These are phyloP conservation scores for Poecilia velifera DNA, from an alignment of 2,797 vertebrate genomes.

Conservation along the genomic window DNA sequence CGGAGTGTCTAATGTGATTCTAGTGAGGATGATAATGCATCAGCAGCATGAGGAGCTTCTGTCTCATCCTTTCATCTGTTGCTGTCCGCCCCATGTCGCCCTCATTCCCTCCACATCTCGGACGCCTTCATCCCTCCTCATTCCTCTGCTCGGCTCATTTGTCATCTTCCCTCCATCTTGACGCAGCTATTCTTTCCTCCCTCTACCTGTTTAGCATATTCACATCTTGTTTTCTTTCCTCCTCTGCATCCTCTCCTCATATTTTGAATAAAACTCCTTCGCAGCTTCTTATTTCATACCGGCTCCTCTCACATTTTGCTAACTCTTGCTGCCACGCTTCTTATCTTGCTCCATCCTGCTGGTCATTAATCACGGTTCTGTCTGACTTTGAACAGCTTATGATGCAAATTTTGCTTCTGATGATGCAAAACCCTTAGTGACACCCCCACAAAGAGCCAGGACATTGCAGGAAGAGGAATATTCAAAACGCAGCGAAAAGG, in stretches of 20 bases:
- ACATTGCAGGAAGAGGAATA: no score
- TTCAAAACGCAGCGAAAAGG: no score
- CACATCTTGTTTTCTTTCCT: constrained; percentile 28
- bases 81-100: constrained; percentile 49
- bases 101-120: constrained; percentile 35
- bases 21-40: constrained; percentile 49
- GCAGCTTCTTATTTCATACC: constrained; percentile 14
- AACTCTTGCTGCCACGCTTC: background rate
- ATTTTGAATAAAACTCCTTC: constrained; percentile 19
- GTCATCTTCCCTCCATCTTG: constrained; percentile 19
- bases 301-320: background rate
- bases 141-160: constrained; percentile 28
- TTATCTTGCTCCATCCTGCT: constrained; percentile 3
- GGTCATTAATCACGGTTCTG: constrained; percentile 7
- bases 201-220: constrained; percentile 13
- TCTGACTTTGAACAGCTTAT: background rate
- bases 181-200: constrained; percentile 20
- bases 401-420: constrained; percentile 14
- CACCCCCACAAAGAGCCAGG: no score
- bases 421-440: background rate
- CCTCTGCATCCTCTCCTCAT: constrained; percentile 5
- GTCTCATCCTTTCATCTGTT: constrained; percentile 50
- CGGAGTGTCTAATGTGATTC: constrained; percentile 59
- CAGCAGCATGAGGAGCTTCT: constrained; percentile 32
- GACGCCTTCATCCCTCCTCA: constrained; percentile 22